Conservation (phyloP, 2,113 vertebrate genomes). For the Lichenostomus cassidix region DNA sequence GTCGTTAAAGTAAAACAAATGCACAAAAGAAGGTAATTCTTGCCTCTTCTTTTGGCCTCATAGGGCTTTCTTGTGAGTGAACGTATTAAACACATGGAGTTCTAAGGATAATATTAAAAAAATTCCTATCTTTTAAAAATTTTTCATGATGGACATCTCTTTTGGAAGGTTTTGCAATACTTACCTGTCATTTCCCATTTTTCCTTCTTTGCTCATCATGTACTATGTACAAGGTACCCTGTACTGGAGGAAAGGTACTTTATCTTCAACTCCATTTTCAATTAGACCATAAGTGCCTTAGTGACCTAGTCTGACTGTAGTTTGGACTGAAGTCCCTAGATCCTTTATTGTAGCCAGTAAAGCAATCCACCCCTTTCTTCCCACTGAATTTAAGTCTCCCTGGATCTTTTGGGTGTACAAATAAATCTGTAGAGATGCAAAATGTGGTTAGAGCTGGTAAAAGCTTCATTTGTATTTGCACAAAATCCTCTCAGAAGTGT, state of each 20-base stretch:
- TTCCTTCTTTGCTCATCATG: conserved; percentile 50
- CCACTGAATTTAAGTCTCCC: background rate
- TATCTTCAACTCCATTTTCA: conserved; percentile 53
- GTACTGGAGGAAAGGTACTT: conserved; percentile 74
- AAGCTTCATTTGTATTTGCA: background rate
- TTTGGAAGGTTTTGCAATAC: conserved; percentile 14
- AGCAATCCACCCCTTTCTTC: background rate
- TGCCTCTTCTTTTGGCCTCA: background rate
- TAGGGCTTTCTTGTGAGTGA: background rate
- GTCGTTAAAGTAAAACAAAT: background rate
- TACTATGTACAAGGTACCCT: conserved; percentile 70
- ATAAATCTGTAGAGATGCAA: background rate
- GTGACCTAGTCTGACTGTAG: conserved; percentile 22
- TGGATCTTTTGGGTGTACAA: background rate
- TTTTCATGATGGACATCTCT: background rate
- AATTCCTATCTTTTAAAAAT: background rate
- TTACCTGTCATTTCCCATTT: conserved; percentile 48
- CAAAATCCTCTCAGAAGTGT: background rate
- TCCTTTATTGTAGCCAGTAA: conserved; percentile 21
- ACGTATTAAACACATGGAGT: background rate
- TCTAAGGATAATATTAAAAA: background rate
- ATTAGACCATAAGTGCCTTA: conserved; percentile 19
- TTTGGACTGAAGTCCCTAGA: background rate
- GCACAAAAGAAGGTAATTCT: background rate
- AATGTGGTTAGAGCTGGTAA: background rate